phyloP scores from a whole-genome alignment of 2,113 vertebrate genomes.

The Pavo muticus region DNA sequence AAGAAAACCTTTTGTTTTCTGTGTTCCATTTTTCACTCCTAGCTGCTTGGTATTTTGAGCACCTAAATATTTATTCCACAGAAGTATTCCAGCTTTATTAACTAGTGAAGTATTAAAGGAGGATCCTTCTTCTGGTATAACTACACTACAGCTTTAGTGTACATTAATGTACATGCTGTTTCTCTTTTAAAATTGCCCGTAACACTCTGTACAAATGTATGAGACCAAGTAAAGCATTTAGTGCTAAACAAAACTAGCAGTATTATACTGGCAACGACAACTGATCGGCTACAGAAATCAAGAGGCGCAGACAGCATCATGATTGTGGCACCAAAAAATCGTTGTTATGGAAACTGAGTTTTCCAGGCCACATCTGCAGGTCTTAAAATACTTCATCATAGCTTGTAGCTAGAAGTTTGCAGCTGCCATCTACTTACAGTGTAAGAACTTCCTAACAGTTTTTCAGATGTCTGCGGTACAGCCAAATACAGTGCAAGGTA shows the following conservation, averaged over 20 bases:
- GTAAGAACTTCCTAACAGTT: not conserved
- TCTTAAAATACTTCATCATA: conserved; percentile 12
- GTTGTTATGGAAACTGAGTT: conserved; percentile 43
- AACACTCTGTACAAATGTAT: not conserved
- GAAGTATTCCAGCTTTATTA: not conserved
- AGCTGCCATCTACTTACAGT: not conserved
- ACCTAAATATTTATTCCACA: not conserved
- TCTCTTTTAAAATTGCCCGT: not conserved
- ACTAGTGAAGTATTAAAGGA: not conserved
- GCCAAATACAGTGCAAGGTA: not conserved
- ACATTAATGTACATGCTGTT: not conserved
- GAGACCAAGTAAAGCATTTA: not conserved
- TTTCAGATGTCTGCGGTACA: not conserved
- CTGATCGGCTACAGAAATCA: not conserved
- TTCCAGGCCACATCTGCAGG: not conserved
- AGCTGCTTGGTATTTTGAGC: not conserved
- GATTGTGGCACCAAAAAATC: not conserved
- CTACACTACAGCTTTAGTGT: not conserved
- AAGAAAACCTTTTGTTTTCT: not conserved
- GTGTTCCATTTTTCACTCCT: not conserved
- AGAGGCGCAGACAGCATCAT: not conserved
- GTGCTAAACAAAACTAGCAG: not conserved
- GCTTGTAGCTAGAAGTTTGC: not conserved
- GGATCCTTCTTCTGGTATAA: not conserved
- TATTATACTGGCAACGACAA: not conserved